Evolutionary conservation across 2,888 invertebrate species (phyloP), one percentile per base, ranked within the genome.

Genomic region (Nomada fabriciana): DNA sequence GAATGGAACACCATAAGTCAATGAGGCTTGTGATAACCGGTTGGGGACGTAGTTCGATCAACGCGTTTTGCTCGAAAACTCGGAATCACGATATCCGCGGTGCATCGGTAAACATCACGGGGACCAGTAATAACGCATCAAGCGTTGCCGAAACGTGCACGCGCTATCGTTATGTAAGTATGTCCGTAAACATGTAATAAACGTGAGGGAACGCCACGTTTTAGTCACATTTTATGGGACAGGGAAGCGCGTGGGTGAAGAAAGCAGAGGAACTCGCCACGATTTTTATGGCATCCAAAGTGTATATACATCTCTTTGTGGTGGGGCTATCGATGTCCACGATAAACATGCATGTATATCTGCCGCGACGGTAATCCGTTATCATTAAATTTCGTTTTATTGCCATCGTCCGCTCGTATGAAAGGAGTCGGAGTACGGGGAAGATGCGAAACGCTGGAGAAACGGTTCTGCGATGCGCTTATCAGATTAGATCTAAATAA

Each of bases 201-300:
- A 77, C 69, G 78, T 60, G 64, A 52, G 70, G 65, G 85, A 68
- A 80, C 67, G 78, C 63, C 68, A 57, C 63, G 76, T 87, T 86
- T 86, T 85, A 78, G 86, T 82, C 69, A 71, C 29, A 80, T 83
- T 86, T 86, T 86, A 87, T 76, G 88, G 76, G 80, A 71, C 78
- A 68, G 61, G 61, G 20, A 57, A 23, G 2, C 72, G 88, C 86
- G 86, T 87, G 83, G 88, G 86, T 72, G 88, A 75, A 76, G 70
- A 43, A 59, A 65, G 57, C 68, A n/a, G 67, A 67, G 69, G 74
- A 50, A 23, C 53, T 25, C 36, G 20, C 55, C 50, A 43, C 55
- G 55, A 83, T 83, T 86, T 85, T 86, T 85, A 80, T 61, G 64
- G 64, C 78, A 70, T 76, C 70, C 75, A 76, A 59, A 65, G 70